phyloP scores from a whole-genome alignment of 2,113 vertebrate species.

The Tylochromis polylepis region DNA sequence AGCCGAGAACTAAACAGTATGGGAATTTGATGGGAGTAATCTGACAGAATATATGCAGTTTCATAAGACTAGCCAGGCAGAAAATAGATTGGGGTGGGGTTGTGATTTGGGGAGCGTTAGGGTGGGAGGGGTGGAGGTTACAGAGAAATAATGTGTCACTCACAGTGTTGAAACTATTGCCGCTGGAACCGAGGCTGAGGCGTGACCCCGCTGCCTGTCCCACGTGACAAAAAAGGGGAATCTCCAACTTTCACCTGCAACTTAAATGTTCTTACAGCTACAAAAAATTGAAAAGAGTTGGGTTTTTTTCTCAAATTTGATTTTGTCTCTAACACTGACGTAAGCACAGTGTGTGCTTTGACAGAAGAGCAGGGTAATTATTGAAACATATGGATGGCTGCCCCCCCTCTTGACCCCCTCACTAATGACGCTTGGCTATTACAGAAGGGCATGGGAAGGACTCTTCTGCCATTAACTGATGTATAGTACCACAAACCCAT shows the following conservation, averaged over 20 bases:
- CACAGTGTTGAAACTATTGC: conserved; percentile 64
- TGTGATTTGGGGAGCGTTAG: conserved; percentile 38
- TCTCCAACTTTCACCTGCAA: conserved; percentile 32
- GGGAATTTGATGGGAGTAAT: conserved; percentile 46
- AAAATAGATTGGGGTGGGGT: conserved; percentile 80
- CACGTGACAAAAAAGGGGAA: conserved; percentile 41
- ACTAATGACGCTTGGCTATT: conserved; percentile 65
- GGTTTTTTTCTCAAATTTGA: neutral
- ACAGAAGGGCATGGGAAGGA: conserved; percentile 65
- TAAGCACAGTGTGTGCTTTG: conserved; percentile 10
- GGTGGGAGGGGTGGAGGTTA: conserved; percentile 32
- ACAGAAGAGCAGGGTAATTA: conserved; percentile 65
- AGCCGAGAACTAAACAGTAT: conserved; percentile 25
- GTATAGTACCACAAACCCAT: conserved; percentile 35
- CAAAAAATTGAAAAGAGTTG: neutral
- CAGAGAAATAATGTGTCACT: conserved; percentile 80
- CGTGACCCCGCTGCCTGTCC: conserved; percentile 18
- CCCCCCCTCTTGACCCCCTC: conserved; percentile 55
- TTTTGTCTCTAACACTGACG: neutral
- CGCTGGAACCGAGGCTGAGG: conserved; percentile 39
- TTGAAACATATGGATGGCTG: conserved; percentile 65
- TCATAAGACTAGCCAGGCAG: conserved; percentile 83
- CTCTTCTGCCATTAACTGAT: conserved; percentile 54
- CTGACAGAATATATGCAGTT: conserved; percentile 83
- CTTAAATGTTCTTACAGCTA: neutral